These are phyloP conservation scores for Zaprionus gabonicus DNA, from an alignment of 1,140 invertebrate species.

Conservation along the genomic window DNA sequence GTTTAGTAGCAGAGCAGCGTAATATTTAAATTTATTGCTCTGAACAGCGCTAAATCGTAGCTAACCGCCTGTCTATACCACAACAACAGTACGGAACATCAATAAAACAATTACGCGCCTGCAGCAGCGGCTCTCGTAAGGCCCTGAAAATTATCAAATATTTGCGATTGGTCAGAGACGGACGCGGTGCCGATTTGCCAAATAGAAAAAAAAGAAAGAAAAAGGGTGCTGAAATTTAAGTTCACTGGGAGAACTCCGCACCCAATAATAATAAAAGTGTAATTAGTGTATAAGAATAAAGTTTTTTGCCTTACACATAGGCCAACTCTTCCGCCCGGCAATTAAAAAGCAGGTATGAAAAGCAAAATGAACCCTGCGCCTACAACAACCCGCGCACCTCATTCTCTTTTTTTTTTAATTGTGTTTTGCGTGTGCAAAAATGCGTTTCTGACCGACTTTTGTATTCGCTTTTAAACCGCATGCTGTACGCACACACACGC, in stretches of 20 bases:
- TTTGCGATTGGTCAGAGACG: slow-evolving; percentile 42
- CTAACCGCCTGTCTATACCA: slow-evolving; percentile 19
- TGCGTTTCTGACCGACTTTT: slow-evolving; percentile 43
- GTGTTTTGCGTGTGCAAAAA: slow-evolving; percentile 31
- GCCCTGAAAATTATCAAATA: slow-evolving; percentile 42
- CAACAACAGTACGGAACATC: slow-evolving; percentile 20
- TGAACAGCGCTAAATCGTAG: slow-evolving; percentile 40
- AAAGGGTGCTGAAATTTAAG: slow-evolving; percentile 36
- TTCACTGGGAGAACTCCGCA: slow-evolving; percentile 15
- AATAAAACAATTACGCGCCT: slow-evolving; percentile 18
- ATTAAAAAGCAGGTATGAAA: slow-evolving; percentile 54
- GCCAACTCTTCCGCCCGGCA: slow-evolving; percentile 42
- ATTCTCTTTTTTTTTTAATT: slow-evolving; percentile 7
- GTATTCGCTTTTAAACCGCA: slow-evolving; percentile 28
- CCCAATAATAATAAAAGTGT: slow-evolving; percentile 20
- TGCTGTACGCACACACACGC: slow-evolving; percentile 12
- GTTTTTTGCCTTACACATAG: slow-evolving; percentile 45
- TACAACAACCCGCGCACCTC: slow-evolving; percentile 21
- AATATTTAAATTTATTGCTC: slow-evolving; percentile 47
- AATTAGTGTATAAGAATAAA: slow-evolving; percentile 67
- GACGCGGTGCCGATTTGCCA: slow-evolving; percentile 45
- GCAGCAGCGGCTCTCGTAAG: slow-evolving; percentile 22
- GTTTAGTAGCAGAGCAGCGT: slow-evolving; percentile 52
- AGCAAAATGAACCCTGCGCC: slow-evolving; percentile 9
- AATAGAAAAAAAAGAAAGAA: slow-evolving; percentile 40